A percentile compares a stretch with the other conserved stretches of the same genome.
Evolutionary conservation across 2,113 vertebrate species (phyloP).

Genomic region (Hippoglossus stenolepis): DNA sequence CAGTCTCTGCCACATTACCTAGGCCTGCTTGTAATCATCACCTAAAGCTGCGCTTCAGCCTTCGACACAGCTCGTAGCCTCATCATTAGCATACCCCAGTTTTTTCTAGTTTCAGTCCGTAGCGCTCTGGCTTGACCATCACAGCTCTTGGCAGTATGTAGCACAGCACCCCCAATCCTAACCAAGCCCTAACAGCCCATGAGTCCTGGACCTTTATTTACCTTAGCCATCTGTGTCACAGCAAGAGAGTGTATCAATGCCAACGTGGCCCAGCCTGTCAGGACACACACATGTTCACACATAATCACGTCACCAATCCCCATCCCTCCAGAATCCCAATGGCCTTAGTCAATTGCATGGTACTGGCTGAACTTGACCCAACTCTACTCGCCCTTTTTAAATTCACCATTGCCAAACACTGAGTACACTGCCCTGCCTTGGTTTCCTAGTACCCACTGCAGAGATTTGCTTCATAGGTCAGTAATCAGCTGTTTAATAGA

Average conservation of each 20-base stretch:
- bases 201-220: conserved; percentile 61
- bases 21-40: conserved; percentile 70
- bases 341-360: neutral
- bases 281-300: conserved; percentile 18
- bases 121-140: conserved; percentile 60
- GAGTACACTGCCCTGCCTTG: neutral
- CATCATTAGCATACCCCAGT: conserved; percentile 74
- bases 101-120: conserved; percentile 38
- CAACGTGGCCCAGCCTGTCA: conserved; percentile 37
- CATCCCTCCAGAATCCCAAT: neutral
- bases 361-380: neutral
- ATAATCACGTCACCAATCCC: conserved; percentile 7
- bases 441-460: no score
- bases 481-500: neutral
- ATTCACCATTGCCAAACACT: neutral
- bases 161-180: conserved; percentile 42
- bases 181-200: conserved; percentile 38
- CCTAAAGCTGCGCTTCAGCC: conserved; percentile 58
- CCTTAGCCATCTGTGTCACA: conserved; percentile 65
- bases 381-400: neutral
- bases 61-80: conserved; percentile 61
- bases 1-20: conserved; percentile 72
- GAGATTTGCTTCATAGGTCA: neutral
- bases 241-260: conserved; percentile 49
- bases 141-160: conserved; percentile 61